These are phyloP conservation scores for Budorcas taxicolor DNA, from an alignment of 2,113 vertebrate species.

Conservation along the genomic window DNA sequence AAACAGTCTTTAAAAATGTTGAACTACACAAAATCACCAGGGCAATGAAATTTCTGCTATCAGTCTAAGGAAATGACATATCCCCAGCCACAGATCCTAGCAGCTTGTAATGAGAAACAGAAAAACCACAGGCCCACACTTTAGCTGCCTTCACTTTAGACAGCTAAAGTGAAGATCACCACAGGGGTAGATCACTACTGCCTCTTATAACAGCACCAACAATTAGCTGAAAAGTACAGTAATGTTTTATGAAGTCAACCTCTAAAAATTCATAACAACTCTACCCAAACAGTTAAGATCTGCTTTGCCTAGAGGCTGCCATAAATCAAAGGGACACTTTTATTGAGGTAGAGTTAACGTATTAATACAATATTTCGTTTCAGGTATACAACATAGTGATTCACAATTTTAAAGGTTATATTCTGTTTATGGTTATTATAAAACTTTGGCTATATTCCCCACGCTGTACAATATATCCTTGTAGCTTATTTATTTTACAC, in stretches of 20 bases:
- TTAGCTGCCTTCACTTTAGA: background rate
- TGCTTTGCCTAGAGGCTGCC: background rate
- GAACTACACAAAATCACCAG: background rate
- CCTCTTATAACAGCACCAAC: background rate
- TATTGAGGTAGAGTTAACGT: background rate
- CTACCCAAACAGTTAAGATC: background rate
- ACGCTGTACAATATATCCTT: background rate
- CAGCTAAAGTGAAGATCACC: background rate
- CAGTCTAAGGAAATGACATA: background rate
- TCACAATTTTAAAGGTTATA: background rate
- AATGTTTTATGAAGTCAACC: background rate
- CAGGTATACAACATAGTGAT: background rate
- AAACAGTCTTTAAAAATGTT: background rate
- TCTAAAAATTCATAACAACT: background rate
- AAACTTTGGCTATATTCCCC: background rate
- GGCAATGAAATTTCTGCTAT: background rate
- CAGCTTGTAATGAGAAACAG: background rate
- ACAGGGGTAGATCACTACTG: background rate
- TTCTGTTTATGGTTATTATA: background rate
- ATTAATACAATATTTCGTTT: background rate
- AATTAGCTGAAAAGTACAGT: background rate
- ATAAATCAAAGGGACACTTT: background rate
- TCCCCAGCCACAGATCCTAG: background rate
- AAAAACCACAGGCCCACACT: background rate
- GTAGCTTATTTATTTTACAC: background rate